Evolutionary conservation across 1,140 invertebrate species (phyloP), one percentile per base, ranked within the genome.

Genomic region (Lordiphosa stackelbergi): DNA sequence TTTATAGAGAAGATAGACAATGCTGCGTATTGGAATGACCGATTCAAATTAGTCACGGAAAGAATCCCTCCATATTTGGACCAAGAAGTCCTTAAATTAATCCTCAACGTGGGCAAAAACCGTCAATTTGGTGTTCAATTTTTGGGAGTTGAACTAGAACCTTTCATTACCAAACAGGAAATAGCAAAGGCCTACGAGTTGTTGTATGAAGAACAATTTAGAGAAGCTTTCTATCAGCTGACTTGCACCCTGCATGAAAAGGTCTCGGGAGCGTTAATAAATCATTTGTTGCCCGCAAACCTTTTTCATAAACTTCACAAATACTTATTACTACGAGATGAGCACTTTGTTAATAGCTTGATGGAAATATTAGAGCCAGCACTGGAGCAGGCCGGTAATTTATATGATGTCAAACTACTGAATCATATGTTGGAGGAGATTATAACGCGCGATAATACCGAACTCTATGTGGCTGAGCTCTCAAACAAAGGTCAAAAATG

Each of bases 271-370:
- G n/a, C 9, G 5, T n/a, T 49, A 36, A n/a, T 34, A 0, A 3
- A 3, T 0, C 11, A 24, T 3, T 19, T 60, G 11, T 3, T 4
- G 0, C 75, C 70, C 0, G 2, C 54, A 4, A 28, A 46, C 1
- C 16, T 75, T 0, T 42, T 79, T 0, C 6, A 37, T 10, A 48
- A 60, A 5, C 28, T 79, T 1, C 53, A 81, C 37, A 54, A 71
- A 28, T 79, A 64, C 42, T n/a, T 74, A 8, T 38, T 79, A 42
- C 47, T 81, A 0, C n/a, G 54, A 0, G 61, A 79, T 19, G 10
- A 28, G 5, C 13, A 53, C 1, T 79, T 81, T 35, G 56, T 36
- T 4, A 43, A 46, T 0, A 4, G 63, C 5, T 40, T 81, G 2
- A 48, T 81, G 5, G 45, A 74, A 0, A 5, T 12, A 0, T 40